phyloP scores from a whole-genome alignment of 1,140 invertebrate genomes.

The Calosoma granatense region DNA sequence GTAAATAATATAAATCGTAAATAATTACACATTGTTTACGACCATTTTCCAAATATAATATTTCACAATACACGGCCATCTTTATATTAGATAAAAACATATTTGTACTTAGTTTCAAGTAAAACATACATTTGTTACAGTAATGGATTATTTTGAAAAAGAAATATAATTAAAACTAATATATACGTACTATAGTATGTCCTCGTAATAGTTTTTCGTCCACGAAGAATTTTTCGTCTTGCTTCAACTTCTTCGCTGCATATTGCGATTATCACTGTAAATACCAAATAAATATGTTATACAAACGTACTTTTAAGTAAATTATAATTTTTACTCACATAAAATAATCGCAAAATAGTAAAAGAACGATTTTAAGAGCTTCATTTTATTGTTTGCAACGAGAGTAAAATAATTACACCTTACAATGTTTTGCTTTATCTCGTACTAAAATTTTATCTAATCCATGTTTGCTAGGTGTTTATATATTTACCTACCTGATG shows the following conservation, averaged over 20 bases:
- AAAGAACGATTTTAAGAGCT: neutral
- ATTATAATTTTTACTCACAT: neutral
- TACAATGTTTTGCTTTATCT: neutral
- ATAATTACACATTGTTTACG: constrained; percentile 27
- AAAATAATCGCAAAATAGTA: constrained; percentile 5
- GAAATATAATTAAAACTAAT: neutral
- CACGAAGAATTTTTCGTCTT: constrained; percentile 59
- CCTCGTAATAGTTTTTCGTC: constrained; percentile 60
- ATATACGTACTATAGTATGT: constrained; percentile 59
- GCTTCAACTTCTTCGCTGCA: constrained; percentile 49
- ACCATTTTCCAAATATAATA: neutral
- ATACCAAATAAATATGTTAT: neutral
- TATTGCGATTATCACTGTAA: constrained; percentile 1
- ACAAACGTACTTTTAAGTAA: neutral
- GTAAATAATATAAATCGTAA: too few species aligned
- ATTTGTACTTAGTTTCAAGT: too few species aligned
- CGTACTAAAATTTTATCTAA: neutral
- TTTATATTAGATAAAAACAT: constrained; percentile 5
- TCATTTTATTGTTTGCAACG: neutral
- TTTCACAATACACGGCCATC: neutral
- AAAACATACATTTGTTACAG: too few species aligned
- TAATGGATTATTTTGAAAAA: too few species aligned
- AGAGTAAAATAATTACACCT: neutral
- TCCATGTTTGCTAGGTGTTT: neutral
- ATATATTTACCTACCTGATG: neutral